Percentiles rank a stretch among this genome's conserved stretches.
Evolutionary conservation across 2,797 vertebrate species (phyloP).

Genomic region (Mallotus villosus): DNA sequence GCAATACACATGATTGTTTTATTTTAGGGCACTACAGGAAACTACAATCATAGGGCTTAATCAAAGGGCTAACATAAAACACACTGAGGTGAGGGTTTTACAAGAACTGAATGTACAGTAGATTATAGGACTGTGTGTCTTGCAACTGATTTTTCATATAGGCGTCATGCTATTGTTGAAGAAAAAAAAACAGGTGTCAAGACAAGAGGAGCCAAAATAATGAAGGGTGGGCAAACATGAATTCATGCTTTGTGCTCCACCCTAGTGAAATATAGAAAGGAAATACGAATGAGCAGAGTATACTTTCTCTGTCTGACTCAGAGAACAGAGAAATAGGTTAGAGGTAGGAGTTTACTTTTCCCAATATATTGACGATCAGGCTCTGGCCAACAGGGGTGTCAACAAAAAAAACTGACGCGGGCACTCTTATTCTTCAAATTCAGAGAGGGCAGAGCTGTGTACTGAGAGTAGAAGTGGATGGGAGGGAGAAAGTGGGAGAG

Average conservation of each 20-base stretch:
- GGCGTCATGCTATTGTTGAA: too few species aligned
- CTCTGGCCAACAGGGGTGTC: slow-evolving; percentile 45
- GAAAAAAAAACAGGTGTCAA: too few species aligned
- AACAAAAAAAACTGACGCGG: slow-evolving; percentile 20
- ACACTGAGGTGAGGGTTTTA: too few species aligned
- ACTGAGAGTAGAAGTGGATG: not conserved
- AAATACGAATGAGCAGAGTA: slow-evolving; percentile 33
- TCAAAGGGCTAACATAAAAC: too few species aligned
- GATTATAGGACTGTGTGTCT: too few species aligned
- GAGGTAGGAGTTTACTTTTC: slow-evolving; percentile 48
- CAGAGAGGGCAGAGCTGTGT: slow-evolving; percentile 27
- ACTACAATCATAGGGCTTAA: too few species aligned
- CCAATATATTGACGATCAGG: slow-evolving; percentile 31
- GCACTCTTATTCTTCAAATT: slow-evolving; percentile 13
- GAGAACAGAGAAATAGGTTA: slow-evolving; percentile 42
- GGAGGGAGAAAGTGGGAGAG: not conserved
- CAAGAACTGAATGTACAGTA: too few species aligned
- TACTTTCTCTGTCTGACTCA: slow-evolving; percentile 63
- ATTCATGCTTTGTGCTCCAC: not conserved
- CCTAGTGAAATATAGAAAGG: not conserved
- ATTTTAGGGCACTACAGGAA: too few species aligned
- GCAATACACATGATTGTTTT: too few species aligned
- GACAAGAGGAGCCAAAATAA: too few species aligned
- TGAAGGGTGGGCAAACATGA: not conserved
- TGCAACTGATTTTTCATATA: too few species aligned